Percentiles rank a stretch among this genome's conserved stretches.
phyloP scores from a whole-genome alignment of 2,888 invertebrate species.

The Emesis furor region DNA sequence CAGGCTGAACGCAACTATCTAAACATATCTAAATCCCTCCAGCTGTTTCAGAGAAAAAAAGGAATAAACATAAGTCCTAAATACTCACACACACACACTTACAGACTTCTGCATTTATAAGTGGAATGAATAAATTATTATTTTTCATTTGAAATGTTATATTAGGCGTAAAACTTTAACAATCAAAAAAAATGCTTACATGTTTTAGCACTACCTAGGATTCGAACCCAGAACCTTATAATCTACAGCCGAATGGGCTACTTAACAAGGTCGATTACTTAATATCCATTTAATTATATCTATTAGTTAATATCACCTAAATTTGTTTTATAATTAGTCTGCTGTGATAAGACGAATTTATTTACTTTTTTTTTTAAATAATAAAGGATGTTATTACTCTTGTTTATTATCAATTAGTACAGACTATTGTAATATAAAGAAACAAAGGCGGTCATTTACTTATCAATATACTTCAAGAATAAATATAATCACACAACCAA shows the following conservation, averaged over 20 bases:
- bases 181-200: too few species aligned
- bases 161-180: too few species aligned
- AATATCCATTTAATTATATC: neutral
- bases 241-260: neutral
- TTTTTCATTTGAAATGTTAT: too few species aligned
- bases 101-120: too few species aligned
- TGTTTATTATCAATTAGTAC: slow-evolving; percentile 18
- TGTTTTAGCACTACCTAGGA: too few species aligned
- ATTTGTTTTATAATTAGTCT: neutral
- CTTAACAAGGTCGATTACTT: neutral
- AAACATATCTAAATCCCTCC: too few species aligned
- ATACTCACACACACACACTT: too few species aligned
- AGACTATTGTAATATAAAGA: slow-evolving; percentile 71
- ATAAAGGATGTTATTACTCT: neutral
- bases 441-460: slow-evolving; percentile 79
- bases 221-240: too few species aligned
- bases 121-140: too few species aligned
- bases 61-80: too few species aligned
- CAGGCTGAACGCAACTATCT: too few species aligned
- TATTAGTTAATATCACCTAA: slow-evolving; percentile 1
- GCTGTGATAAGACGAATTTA: neutral
- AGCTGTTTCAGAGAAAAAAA: too few species aligned
- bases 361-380: neutral
- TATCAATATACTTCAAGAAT: slow-evolving; percentile 82
- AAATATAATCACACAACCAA: slow-evolving; percentile 86